Evolutionary conservation across 2,113 vertebrate genomes (phyloP).

Genomic region (Gopherus flavomarginatus): DNA sequence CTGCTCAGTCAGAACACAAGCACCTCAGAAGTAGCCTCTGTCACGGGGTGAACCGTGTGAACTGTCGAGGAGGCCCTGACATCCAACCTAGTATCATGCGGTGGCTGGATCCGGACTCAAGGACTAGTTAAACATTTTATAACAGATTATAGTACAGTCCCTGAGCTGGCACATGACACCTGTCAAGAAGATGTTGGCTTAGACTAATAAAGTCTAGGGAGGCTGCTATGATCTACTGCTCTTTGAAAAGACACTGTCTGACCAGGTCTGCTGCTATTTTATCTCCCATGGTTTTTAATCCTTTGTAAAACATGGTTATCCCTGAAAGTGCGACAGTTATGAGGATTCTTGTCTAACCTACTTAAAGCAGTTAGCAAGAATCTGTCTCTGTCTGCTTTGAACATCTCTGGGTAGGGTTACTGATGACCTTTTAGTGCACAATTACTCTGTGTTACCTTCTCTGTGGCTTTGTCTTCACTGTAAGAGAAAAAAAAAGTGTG

Average conservation of each 20-base stretch:
- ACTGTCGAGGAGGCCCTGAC: not conserved
- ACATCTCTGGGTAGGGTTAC: not conserved
- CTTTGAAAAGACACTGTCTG: not conserved
- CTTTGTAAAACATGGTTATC: not conserved
- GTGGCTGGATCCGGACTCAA: not conserved
- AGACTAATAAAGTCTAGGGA: not conserved
- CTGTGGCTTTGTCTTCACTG: not conserved
- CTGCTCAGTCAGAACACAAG: no score
- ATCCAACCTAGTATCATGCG: not conserved
- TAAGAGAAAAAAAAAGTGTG: not conserved
- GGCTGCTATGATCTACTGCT: not conserved
- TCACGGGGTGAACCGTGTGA: no score
- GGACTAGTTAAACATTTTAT: not conserved
- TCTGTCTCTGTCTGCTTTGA: constrained; percentile 1
- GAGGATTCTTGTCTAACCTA: not conserved
- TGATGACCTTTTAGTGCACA: no score
- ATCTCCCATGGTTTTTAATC: not conserved
- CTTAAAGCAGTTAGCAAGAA: not conserved
- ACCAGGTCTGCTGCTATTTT: not conserved
- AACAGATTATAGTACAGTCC: not conserved
- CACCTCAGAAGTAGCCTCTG: not conserved
- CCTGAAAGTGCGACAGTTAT: no score
- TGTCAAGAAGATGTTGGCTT: not conserved
- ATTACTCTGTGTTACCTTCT: no score
- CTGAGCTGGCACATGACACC: not conserved